Base-by-base conservation (phyloP, 2,888 invertebrate genomes). In the Plagodis pulveraria region DNA sequence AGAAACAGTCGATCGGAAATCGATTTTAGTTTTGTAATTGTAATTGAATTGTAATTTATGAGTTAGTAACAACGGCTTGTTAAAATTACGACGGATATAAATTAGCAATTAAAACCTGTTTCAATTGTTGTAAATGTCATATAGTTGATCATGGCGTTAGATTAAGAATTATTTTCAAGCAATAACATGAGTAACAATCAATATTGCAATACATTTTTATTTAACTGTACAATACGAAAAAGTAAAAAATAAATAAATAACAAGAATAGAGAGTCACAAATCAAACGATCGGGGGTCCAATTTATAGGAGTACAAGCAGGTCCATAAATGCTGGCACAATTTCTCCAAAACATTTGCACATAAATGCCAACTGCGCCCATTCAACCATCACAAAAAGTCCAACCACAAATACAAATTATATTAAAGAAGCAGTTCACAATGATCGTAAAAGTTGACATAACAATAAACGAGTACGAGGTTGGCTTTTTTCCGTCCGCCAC, bases 391-490 rank as follows among this genome's bases (percentile, higher is more conserved):
- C 6, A 9, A 38, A 38, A 38, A 41, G 9, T 9, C 2, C 2
- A 5, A n/a, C 41, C 41, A 41, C 11, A 43, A 43, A 12, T n/a
- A 11, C 11, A 12, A 9, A 12, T 12, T 43, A n/a, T 22, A 32
- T 22, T 5, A 36, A 11, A 38, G n/a, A 49, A 33, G 32, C 22
- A 12, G 38, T 32, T 40, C n/a, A 50, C 36, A 36, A 12, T 35
- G 56, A 22, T 46, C 42, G 33, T 41, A 50, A 50, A 56, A 35
- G 53, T 33, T 34, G 53, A 46, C 52, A 57, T 34, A 53, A 61
- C 53, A 62, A 58, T 55, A 46, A 22, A 32, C 46, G n/a, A 50
- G 22, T 22, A 22, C n/a, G n/a, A n/a, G 4, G 22, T 22, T 2
- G 22, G 35, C 36, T 41, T 33, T 56, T 57, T 54, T 50, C 33